A percentile compares a stretch with the other conserved stretches of the same genome.
These are phyloP conservation scores for Nannoperca obscura DNA, from an alignment of 2,797 vertebrate species.

Conservation along the genomic window DNA sequence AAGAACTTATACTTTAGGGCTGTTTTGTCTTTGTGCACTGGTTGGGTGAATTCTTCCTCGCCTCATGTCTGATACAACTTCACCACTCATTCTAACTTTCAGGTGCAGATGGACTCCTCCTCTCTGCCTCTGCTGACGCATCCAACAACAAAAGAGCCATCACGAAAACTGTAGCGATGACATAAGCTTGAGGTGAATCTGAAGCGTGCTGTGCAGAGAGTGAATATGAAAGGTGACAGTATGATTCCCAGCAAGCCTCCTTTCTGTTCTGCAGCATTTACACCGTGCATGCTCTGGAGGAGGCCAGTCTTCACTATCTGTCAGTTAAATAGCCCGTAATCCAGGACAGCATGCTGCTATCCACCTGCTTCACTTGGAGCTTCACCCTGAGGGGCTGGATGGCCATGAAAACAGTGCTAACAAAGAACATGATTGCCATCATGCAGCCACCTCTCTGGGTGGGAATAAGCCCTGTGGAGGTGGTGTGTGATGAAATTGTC, in stretches of 20 bases:
- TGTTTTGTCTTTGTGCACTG: neutral
- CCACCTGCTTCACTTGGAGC: conserved; percentile 53
- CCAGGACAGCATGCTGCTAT: conserved; percentile 49
- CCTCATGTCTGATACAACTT: neutral
- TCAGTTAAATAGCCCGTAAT: conserved; percentile 60
- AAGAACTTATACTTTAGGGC: neutral
- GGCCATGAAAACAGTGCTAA: conserved; percentile 51
- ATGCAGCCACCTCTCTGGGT: conserved; percentile 35
- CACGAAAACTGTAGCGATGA: conserved; percentile 4
- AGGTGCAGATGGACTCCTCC: neutral
- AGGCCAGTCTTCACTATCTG: conserved; percentile 45
- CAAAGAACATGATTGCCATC: conserved; percentile 55
- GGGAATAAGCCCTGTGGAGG: conserved; percentile 22
- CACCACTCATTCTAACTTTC: neutral
- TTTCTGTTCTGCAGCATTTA: conserved; percentile 41
- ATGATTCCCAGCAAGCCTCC: conserved; percentile 1
- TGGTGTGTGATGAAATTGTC: conserved; percentile 37
- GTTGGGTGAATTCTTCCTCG: neutral
- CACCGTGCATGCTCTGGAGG: conserved; percentile 38
- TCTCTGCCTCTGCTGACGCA: neutral
- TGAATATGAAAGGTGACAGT: conserved; percentile 31
- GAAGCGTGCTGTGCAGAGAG: conserved; percentile 29
- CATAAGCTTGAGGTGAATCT: conserved; percentile 9
- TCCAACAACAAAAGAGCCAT: conserved; percentile 28
- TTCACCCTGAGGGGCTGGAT: conserved; percentile 33